Percentiles rank a stretch among this genome's conserved stretches.
These are phyloP conservation scores for Anthoscopus minutus DNA, from an alignment of 2,113 vertebrate species.

Conservation along the genomic window DNA sequence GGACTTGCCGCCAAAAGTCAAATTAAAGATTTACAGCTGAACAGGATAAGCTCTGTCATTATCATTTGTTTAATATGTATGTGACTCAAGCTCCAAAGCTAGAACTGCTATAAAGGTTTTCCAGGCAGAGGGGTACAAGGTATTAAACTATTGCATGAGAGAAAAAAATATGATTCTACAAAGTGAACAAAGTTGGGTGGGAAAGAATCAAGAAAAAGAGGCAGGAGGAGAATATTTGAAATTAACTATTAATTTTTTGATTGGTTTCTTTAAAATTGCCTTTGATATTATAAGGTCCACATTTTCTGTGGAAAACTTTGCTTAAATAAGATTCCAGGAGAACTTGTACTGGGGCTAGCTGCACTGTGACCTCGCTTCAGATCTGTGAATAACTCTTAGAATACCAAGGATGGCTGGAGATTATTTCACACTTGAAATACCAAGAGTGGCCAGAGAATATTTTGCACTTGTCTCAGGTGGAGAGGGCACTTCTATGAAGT, in stretches of 20 bases:
- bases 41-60: not conserved
- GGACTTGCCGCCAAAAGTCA: not conserved
- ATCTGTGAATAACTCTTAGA: not conserved
- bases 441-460: not conserved
- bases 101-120: not conserved
- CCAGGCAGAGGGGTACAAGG: not conserved
- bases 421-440: not conserved
- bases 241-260: not conserved
- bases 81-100: not conserved
- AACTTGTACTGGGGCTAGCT: not conserved
- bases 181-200: not conserved
- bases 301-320: not conserved
- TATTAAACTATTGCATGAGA: not conserved
- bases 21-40: slow-evolving; percentile 7
- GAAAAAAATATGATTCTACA: not conserved
- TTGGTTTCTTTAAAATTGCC: not conserved
- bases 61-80: not conserved
- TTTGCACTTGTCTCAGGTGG: not conserved
- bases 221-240: not conserved
- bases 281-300: not conserved
- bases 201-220: not conserved
- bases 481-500: not conserved
- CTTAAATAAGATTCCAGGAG: not conserved
- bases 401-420: not conserved
- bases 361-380: not conserved